Conservation (phyloP, 2,888 invertebrate genomes). For the Napeogenes sylphis region DNA sequence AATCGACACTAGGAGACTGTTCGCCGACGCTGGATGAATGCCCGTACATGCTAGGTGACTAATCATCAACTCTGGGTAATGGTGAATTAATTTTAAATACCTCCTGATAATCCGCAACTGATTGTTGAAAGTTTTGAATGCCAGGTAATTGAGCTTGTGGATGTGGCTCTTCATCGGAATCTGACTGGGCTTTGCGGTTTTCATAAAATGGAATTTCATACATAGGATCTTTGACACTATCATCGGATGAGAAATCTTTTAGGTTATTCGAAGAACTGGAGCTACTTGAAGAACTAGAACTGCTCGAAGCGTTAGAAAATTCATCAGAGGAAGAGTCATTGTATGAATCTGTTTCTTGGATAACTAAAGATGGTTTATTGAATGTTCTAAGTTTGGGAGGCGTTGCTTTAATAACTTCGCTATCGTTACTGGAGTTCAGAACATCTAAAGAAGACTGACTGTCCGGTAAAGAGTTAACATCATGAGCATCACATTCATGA, state of each 20-base stretch:
- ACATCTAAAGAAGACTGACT: constrained; percentile 5
- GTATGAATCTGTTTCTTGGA: constrained; percentile 7
- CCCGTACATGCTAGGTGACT: constrained; percentile 12
- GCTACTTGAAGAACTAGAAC: constrained; percentile 9
- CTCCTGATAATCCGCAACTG: no score
- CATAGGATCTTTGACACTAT: constrained; percentile 14
- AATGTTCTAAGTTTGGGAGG: not conserved
- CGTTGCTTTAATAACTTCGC: not conserved
- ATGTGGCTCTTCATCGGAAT: constrained; percentile 11
- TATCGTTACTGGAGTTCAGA: not conserved
- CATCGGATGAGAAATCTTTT: constrained; percentile 13
- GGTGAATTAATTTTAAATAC: no score
- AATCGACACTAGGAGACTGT: constrained; percentile 12
- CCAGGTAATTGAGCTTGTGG: not conserved
- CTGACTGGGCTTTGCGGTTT: constrained; percentile 7
- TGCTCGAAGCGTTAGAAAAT: constrained; percentile 3
- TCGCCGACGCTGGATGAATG: not conserved
- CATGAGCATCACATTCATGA: constrained; percentile 1
- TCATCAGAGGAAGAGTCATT: constrained; percentile 9
- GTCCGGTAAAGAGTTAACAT: not conserved
- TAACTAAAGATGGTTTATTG: constrained; percentile 5
- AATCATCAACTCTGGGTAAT: constrained; percentile 9
- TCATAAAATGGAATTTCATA: constrained; percentile 4
- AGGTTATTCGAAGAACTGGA: constrained; percentile 7
- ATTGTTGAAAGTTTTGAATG: no score